A percentile compares a stretch with the other conserved stretches of the same genome.
phyloP scores from a whole-genome alignment of 2,113 vertebrate species.

The Myotis davidii region DNA sequence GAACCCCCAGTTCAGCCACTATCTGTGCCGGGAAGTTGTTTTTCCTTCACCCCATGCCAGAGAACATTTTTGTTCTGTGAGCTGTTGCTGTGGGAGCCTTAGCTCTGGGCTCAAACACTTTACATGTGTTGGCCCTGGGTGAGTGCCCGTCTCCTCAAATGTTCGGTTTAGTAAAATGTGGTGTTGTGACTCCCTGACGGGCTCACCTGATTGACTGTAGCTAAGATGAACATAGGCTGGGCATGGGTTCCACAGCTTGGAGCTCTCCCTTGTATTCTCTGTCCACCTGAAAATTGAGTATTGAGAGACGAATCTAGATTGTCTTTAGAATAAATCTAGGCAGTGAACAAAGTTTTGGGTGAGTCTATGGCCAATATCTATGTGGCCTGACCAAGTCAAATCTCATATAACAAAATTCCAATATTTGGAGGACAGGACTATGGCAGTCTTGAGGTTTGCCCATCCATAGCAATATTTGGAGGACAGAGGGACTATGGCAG shows the following conservation, averaged over 20 bases:
- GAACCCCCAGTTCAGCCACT: background rate
- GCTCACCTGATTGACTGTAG: background rate
- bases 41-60: slow-evolving; percentile 61
- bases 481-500: background rate
- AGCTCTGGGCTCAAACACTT: slow-evolving; percentile 60
- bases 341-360: background rate
- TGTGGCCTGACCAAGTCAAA: background rate
- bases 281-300: background rate
- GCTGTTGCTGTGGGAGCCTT: slow-evolving; percentile 41
- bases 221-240: background rate
- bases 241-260: background rate
- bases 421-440: background rate
- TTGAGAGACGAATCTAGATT: background rate
- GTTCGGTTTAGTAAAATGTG: slow-evolving; percentile 50
- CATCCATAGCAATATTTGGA: background rate
- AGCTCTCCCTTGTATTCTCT: background rate
- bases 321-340: background rate
- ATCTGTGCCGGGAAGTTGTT: slow-evolving; percentile 68
- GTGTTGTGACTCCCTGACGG: slow-evolving; percentile 35
- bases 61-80: slow-evolving; percentile 77
- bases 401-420: background rate
- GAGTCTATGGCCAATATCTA: background rate
- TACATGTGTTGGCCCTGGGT: slow-evolving; percentile 65
- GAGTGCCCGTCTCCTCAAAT: slow-evolving; percentile 35
- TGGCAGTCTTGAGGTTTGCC: background rate